phyloP scores from a whole-genome alignment of 2,888 invertebrate genomes.

The Acanthoscelides obtectus region DNA sequence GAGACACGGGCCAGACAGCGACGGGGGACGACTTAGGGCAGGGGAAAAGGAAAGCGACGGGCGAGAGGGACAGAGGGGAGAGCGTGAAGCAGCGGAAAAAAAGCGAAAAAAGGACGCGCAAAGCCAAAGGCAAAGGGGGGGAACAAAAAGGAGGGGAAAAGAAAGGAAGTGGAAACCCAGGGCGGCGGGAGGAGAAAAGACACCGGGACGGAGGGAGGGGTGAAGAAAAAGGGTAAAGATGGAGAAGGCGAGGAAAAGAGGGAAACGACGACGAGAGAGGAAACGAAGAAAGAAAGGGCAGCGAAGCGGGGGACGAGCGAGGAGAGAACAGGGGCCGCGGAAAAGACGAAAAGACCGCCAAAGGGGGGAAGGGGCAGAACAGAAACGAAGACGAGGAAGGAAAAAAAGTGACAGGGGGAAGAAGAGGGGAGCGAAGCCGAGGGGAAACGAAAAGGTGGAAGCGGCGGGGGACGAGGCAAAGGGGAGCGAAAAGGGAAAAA shows the following conservation, averaged over 20 bases:
- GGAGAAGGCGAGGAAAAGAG: background rate
- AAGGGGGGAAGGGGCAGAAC: background rate
- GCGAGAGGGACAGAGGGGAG: background rate
- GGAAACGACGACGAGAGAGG: background rate
- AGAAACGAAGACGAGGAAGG: background rate
- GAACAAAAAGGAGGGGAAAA: background rate
- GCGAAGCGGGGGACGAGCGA: background rate
- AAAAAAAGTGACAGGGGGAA: background rate
- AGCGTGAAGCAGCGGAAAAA: background rate
- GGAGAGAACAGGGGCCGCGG: background rate
- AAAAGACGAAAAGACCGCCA: background rate
- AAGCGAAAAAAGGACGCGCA: background rate
- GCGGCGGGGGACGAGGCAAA: too few relatives aligned
- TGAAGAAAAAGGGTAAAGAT: background rate
- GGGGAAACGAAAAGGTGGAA: too few relatives aligned
- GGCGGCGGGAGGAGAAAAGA: background rate
- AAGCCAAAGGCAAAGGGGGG: background rate
- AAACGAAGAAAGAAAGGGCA: background rate
- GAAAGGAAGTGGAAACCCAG: background rate
- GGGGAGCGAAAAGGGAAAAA: too few relatives aligned
- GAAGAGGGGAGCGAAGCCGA: background rate
- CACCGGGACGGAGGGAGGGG: background rate
- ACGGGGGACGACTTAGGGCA: background rate
- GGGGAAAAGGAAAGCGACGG: background rate
- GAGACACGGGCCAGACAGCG: background rate